Percentiles rank a stretch among this genome's conserved stretches.
Conservation (phyloP, 53 echinoderm and acorn worm species). For the Hippasteria phrygiana region DNA sequence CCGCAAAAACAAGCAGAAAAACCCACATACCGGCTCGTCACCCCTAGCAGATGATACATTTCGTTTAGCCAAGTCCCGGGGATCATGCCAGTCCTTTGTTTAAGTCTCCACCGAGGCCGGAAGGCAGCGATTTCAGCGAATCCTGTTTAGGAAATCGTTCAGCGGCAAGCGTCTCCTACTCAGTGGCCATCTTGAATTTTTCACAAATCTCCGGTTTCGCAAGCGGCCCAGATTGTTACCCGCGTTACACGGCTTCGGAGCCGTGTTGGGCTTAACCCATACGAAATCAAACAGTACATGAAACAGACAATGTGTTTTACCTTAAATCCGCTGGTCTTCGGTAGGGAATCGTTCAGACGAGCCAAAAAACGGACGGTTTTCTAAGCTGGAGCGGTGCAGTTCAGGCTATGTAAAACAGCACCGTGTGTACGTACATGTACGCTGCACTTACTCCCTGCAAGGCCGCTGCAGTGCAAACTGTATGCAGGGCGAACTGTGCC, state of each 20-base stretch:
- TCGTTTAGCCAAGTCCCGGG: background rate
- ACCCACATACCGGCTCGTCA: background rate
- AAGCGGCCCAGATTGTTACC: constrained; percentile 1
- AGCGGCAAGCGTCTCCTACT: background rate
- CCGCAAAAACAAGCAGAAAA: background rate
- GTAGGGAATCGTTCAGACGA: constrained; percentile 23
- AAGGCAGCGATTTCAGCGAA: constrained; percentile 35
- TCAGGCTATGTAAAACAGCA: background rate
- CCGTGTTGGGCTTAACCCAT: constrained; percentile 24
- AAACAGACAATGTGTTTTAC: constrained; percentile 57
- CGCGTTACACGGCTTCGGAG: constrained; percentile 31
- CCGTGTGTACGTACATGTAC: background rate
- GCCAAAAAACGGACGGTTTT: constrained; percentile 56
- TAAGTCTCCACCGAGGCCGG: constrained; percentile 5
- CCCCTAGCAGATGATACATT: background rate
- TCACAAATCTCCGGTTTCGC: constrained; percentile 16
- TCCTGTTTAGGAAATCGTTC: constrained; percentile 32
- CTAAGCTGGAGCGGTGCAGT: background rate
- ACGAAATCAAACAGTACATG: constrained; percentile 63
- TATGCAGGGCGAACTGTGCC: constrained; percentile 38
- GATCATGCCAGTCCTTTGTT: background rate
- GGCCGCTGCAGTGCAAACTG: constrained; percentile 35
- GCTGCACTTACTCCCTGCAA: background rate
- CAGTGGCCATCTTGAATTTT: constrained; percentile 69
- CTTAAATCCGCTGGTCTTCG: constrained; percentile 35